Base-by-base conservation (phyloP, 2,888 invertebrate species). In the Nemotelus pantherinus region DNA sequence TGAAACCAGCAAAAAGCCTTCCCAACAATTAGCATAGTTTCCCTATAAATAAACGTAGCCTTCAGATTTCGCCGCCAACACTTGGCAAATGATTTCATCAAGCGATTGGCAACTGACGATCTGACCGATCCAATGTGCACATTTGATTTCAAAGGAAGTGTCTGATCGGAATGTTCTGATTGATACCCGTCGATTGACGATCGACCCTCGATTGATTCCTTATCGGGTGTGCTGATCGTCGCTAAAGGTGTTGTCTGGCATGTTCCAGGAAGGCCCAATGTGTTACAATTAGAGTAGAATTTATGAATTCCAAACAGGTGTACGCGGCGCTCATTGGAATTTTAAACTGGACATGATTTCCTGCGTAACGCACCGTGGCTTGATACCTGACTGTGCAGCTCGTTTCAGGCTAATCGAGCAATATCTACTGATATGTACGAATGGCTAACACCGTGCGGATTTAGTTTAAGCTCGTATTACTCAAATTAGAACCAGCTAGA, bases 251-350 rank as follows among this genome's bases (percentile, higher is more conserved):
- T 74, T 60, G 74, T 74, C 74, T 74, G 43, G 50, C 63, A 39
- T 74, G 74, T 74, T 74, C 76, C 65, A 78, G 67, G 75, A 75
- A 68, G 78, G 74, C 60, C 74, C 48, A 47, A 74, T 60, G 75
- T 70, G 78, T 44, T 64, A 76, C 55, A 78, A 78, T 68, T 78
- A 55, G 78, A 78, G 53, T 76, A 78, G 64, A 71, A 76, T 45
- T 78, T 76, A 70, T 71, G 60, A 63, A 74, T 74, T 74, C 74
- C 60, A 60, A 74, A 63, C 74, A 60, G 74, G 63, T 72, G 60
- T 58, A 50, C 39, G 9, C 45, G 25, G 48, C 48, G 74, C 63
- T 74, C 55, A 39, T n/a, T 74, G 74, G 74, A 74, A 74, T 74
- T 63, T 74, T 74, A 74, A 74, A 41, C 63, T 74, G 63, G 63